Conservation (phyloP, 2,888 invertebrate genomes). For the Drepanosiphum platanoidis region DNA sequence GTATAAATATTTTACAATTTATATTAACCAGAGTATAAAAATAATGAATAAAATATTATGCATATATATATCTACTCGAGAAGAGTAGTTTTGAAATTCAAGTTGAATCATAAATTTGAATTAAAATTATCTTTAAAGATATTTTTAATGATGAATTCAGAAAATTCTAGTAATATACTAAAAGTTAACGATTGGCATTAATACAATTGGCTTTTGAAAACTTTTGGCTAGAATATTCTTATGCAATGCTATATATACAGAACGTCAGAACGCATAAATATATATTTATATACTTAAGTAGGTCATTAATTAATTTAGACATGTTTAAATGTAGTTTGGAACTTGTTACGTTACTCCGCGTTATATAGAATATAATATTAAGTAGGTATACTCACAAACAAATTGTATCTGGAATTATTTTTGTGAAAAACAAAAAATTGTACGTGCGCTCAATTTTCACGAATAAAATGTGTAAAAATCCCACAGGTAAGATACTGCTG, state of each 20-base stretch:
- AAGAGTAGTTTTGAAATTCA: too few species aligned
- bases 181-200: slow-evolving; percentile 38
- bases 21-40: neutral
- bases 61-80: neutral
- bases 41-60: neutral
- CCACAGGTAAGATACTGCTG: too few species aligned
- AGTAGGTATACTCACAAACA: neutral
- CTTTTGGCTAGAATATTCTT: slow-evolving; percentile 41
- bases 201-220: slow-evolving; percentile 42
- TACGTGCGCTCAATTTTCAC: neutral
- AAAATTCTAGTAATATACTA: neutral
- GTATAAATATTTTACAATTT: neutral
- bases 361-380: neutral
- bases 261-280: slow-evolving; percentile 17
- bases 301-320: slow-evolving; percentile 46
- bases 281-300: slow-evolving; percentile 21
- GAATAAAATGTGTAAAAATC: too few species aligned
- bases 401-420: slow-evolving; percentile 7
- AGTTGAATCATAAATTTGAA: slow-evolving; percentile 20
- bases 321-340: slow-evolving; percentile 37
- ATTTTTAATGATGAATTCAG: slow-evolving; percentile 30
- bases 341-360: slow-evolving; percentile 12
- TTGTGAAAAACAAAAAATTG: neutral
- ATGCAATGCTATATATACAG: neutral
- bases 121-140: neutral